These are phyloP conservation scores for Semaprochilodus insignis DNA, from an alignment of 2,797 vertebrate genomes.

Conservation along the genomic window DNA sequence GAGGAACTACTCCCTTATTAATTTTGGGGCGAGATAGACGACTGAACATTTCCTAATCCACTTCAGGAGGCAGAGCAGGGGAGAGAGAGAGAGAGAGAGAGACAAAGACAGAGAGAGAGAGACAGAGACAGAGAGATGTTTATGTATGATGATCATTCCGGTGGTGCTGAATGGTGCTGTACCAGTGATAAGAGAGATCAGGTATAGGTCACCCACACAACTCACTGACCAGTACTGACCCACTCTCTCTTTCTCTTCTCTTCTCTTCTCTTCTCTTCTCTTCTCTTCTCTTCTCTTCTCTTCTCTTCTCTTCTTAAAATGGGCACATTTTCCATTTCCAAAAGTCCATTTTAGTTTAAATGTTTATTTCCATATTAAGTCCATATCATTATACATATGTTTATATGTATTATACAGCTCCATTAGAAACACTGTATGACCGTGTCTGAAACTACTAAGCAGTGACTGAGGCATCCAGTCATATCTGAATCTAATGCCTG, in stretches of 20 bases:
- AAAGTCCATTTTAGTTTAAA: too few relatives aligned
- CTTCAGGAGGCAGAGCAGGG: conserved; percentile 24
- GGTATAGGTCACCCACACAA: background rate
- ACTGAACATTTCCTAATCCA: conserved; percentile 67
- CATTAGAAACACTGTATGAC: too few relatives aligned
- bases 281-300: background rate
- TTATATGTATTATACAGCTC: too few relatives aligned
- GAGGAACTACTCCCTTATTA: conserved; percentile 53
- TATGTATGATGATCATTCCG: conserved; percentile 64
- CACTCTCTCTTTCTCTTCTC: background rate
- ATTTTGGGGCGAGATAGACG: conserved; percentile 64
- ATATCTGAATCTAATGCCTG: too few relatives aligned
- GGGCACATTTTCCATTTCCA: too few relatives aligned
- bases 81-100: conserved; percentile 27
- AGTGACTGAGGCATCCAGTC: too few relatives aligned
- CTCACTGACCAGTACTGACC: background rate
- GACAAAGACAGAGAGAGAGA: too few relatives aligned
- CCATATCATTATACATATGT: too few relatives aligned
- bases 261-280: background rate
- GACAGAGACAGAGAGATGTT: conserved; percentile 42
- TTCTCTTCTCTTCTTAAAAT: background rate
- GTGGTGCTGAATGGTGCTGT: conserved; percentile 41
- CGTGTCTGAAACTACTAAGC: too few relatives aligned
- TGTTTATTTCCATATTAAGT: too few relatives aligned
- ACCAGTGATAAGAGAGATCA: conserved; percentile 22